Evolutionary conservation across 2,797 vertebrate genomes (phyloP).

Genomic region (Benthosema pterotum): DNA sequence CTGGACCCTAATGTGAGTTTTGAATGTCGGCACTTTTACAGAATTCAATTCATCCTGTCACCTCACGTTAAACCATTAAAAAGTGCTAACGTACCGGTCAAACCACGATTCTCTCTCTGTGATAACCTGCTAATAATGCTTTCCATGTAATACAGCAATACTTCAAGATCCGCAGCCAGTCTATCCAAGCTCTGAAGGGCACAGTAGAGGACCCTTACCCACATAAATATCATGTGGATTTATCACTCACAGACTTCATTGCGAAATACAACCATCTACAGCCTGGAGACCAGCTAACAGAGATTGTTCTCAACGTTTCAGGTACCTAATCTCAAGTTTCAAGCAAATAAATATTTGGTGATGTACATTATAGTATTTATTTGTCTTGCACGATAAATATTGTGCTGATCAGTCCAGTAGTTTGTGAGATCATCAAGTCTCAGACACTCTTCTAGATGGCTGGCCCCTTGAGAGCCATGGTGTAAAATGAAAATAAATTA

Average conservation of each 20-base stretch:
- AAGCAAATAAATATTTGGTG: too few species aligned
- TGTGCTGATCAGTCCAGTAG: too few species aligned
- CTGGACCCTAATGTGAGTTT: slow-evolving; percentile 92
- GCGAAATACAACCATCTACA: slow-evolving; percentile 87
- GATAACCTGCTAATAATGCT: slow-evolving; percentile 1
- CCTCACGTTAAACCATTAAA: too few species aligned
- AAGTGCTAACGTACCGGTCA: slow-evolving; percentile 54
- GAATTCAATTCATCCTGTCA: not conserved
- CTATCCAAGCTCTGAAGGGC: slow-evolving; percentile 89
- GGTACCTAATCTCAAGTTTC: slow-evolving; percentile 72
- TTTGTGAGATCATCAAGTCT: too few species aligned
- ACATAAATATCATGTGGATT: slow-evolving; percentile 92
- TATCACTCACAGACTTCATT: slow-evolving; percentile 92
- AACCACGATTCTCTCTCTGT: slow-evolving; percentile 33
- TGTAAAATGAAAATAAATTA: too few species aligned
- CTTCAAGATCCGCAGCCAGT: slow-evolving; percentile 94
- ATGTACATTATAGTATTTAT: too few species aligned
- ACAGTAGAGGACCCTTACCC: slow-evolving; percentile 92
- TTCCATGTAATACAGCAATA: slow-evolving; percentile 87
- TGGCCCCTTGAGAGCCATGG: too few species aligned
- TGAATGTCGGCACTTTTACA: not conserved
- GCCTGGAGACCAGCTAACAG: slow-evolving; percentile 89
- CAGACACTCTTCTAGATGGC: too few species aligned
- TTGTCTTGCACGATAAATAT: too few species aligned
- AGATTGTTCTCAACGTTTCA: slow-evolving; percentile 84